Evolutionary conservation across 2,113 vertebrate species (phyloP), one percentile per base, ranked within the genome.

Genomic region (Morone chrysops): DNA sequence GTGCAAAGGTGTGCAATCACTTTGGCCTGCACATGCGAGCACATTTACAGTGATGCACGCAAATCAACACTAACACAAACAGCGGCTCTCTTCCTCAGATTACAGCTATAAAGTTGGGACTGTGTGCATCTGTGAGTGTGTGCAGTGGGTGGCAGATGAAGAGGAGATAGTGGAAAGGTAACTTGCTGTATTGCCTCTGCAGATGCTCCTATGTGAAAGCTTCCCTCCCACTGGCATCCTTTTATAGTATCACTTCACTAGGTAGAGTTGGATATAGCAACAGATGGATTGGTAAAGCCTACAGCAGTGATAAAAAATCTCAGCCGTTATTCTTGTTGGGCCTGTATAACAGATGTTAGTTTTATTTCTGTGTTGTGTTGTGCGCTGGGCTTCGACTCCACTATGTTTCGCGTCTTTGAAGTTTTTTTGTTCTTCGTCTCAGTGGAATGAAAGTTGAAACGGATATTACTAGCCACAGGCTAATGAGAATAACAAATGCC

Each of bases 211-310:
- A 70, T 79, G 80, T 61, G 66, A 88, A 79, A 50, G 78, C 81
- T 72, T 83, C 57, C 83, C 91, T 92, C 91, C 89, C 85, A 91
- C 91, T 57, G 76, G 66, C 75, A 38, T 89, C 83, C 86, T 80
- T 90, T 93, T 89, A 87, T 90, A 91, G 88, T 76, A 90, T 82
- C 90, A 85, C 91, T 90, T 91, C 83, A 87, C 76, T 75, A 54
- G 45, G 81, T 86, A 51, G 79, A 79, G 83, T 85, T 88, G 69
- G 70, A 86, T 87, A 87, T 81, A 87, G 86, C 84, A 87, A 89
- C 90, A 92, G 93, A 93, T 89, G 87, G 83, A 91, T 88, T 68
- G 85, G 63, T 86, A 63, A 83, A 90, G 88, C 85, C 86, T 81
- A 82, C 56, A 87, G 85, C 71, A 53, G 54, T 47, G 71, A 83